A percentile compares a stretch with the other conserved stretches of the same genome.
These are phyloP conservation scores for Helogale parvula DNA, from an alignment of 2,113 vertebrate genomes.

Conservation along the genomic window DNA sequence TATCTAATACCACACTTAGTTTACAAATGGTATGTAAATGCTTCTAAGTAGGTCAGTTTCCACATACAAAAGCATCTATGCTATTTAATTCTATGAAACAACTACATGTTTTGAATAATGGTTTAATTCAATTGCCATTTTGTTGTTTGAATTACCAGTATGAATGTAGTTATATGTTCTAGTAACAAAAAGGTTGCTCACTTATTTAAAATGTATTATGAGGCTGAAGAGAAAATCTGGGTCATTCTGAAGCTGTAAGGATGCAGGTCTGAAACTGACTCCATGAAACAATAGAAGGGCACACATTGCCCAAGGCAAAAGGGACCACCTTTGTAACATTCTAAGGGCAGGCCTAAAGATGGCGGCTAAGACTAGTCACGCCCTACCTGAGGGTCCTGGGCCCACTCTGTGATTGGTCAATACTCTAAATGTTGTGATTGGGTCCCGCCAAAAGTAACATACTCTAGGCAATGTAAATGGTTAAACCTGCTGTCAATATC, in stretches of 20 bases:
- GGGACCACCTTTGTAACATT: too few relatives aligned
- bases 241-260: conserved; percentile 11
- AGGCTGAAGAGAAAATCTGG: neutral
- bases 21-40: neutral
- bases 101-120: neutral
- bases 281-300: too few relatives aligned
- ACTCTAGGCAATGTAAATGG: too few relatives aligned
- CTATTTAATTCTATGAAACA: neutral
- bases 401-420: too few relatives aligned
- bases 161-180: neutral
- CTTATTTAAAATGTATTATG: conserved; percentile 19
- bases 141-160: neutral
- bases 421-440: too few relatives aligned
- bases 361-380: too few relatives aligned
- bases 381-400: too few relatives aligned
- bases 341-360: too few relatives aligned
- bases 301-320: too few relatives aligned
- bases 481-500: too few relatives aligned
- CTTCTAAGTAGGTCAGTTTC: neutral
- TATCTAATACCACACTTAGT: neutral
- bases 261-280: too few relatives aligned
- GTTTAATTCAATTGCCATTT: neutral
- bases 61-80: neutral
- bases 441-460: too few relatives aligned
- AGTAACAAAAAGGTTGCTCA: neutral